Evolutionary conservation across 2,113 vertebrate genomes (phyloP).

Genomic region (Sinocyclocheilus anophthalmus): DNA sequence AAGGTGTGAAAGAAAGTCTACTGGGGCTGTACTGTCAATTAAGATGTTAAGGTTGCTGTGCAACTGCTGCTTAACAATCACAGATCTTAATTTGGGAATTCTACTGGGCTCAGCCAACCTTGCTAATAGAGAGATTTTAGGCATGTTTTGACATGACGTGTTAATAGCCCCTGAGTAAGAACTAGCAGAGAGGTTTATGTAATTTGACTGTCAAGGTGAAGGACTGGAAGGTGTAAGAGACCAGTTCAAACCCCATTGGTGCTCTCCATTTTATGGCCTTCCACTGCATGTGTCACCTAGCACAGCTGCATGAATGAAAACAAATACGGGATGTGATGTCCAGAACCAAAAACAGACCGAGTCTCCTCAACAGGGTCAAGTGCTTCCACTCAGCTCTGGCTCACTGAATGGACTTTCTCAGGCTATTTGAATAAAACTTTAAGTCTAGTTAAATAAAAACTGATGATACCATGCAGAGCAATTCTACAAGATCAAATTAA

Average conservation of each 20-base stretch:
- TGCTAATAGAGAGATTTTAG: slow-evolving; percentile 14
- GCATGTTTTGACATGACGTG: slow-evolving; percentile 27
- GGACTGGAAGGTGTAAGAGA: slow-evolving; percentile 30
- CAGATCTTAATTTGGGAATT: slow-evolving; percentile 41
- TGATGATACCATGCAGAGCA: slow-evolving; percentile 29
- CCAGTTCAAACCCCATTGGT: neutral
- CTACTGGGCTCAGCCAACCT: slow-evolving; percentile 5
- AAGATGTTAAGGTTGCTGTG: neutral
- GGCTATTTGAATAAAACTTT: neutral
- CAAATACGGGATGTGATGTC: slow-evolving; percentile 47
- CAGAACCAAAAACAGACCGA: slow-evolving; percentile 65
- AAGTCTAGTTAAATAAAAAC: slow-evolving; percentile 37
- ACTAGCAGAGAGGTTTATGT: slow-evolving; percentile 3
- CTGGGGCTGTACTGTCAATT: slow-evolving; percentile 4
- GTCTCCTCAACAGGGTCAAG: slow-evolving; percentile 72
- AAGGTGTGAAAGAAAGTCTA: slow-evolving; percentile 11
- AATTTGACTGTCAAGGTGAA: slow-evolving; percentile 18
- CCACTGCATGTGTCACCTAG: slow-evolving; percentile 44
- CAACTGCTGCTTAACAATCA: slow-evolving; percentile 26
- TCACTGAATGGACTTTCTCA: neutral
- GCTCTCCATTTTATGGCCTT: neutral
- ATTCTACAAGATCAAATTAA: slow-evolving; percentile 23
- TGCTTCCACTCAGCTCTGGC: slow-evolving; percentile 44
- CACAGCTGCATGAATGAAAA: slow-evolving; percentile 57
- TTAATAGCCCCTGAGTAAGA: slow-evolving; percentile 9